Percentiles rank a stretch among this genome's conserved stretches.
Evolutionary conservation across 2,888 invertebrate species (phyloP).

Genomic region (Drosophila yooni): DNA sequence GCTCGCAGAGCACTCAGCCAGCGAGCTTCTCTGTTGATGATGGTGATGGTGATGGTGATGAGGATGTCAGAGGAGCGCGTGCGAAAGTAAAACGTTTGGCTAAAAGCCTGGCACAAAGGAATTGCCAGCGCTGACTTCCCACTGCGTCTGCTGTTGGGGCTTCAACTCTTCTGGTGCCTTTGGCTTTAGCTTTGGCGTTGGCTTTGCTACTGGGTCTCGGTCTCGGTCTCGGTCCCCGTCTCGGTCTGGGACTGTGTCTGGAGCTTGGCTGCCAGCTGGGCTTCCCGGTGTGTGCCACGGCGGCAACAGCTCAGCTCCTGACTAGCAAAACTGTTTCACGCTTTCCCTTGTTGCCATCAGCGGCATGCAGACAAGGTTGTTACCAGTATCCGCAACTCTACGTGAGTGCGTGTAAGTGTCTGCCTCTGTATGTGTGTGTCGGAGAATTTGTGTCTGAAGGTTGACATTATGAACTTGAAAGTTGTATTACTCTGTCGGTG

Average conservation of each 20-base stretch:
- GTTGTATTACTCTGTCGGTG: constrained; percentile 59
- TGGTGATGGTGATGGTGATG: background rate
- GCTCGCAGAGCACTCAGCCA: constrained; percentile 27
- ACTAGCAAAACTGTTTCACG: constrained; percentile 71
- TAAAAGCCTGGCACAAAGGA: constrained; percentile 72
- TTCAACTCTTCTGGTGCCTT: constrained; percentile 23
- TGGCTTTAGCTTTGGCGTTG: constrained; percentile 14
- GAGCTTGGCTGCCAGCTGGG: constrained; percentile 50
- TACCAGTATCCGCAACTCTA: constrained; percentile 23
- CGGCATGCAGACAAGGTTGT: constrained; percentile 41
- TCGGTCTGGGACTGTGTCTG: constrained; percentile 42
- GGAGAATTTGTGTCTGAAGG: constrained; percentile 70
- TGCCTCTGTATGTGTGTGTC: constrained; percentile 33
- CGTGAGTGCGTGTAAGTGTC: constrained; percentile 19
- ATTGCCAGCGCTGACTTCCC: constrained; percentile 55
- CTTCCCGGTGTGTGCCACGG: constrained; percentile 49
- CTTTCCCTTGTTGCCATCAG: constrained; percentile 61
- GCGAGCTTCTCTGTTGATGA: background rate
- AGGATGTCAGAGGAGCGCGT: constrained; percentile 36
- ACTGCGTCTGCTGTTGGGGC: constrained; percentile 57
- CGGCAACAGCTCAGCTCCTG: constrained; percentile 38
- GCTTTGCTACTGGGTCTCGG: background rate
- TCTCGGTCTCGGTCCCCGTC: constrained; percentile 14
- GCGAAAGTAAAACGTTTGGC: constrained; percentile 73
- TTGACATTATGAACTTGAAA: constrained; percentile 84